Evolutionary conservation across 2,113 vertebrate genomes (phyloP).

Genomic region (Amblyopsis rosae): DNA sequence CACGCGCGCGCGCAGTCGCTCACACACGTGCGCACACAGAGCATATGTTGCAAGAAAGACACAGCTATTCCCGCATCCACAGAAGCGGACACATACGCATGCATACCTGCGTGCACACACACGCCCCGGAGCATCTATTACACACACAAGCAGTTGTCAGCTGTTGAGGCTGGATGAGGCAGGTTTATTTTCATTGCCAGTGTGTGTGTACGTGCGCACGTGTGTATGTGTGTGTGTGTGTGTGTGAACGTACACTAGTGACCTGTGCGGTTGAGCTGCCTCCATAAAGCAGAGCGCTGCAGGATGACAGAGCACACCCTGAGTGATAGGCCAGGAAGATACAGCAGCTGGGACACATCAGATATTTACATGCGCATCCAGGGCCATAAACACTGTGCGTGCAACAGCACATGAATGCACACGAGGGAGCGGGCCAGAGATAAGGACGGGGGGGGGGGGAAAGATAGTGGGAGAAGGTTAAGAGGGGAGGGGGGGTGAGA

Average conservation of each 20-base stretch:
- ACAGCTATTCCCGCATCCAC: neutral
- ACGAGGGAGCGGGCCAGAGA: neutral
- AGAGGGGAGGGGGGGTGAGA: slow-evolving; percentile 11
- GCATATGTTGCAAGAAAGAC: neutral
- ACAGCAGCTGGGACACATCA: slow-evolving; percentile 29
- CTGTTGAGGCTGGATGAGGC: slow-evolving; percentile 10
- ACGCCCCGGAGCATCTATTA: slow-evolving; percentile 47
- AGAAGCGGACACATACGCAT: neutral
- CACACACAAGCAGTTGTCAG: slow-evolving; percentile 35
- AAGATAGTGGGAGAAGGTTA: slow-evolving; percentile 1
- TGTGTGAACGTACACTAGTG: slow-evolving; percentile 24
- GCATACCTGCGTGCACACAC: neutral
- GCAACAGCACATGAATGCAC: slow-evolving; percentile 9
- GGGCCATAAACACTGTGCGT: slow-evolving; percentile 43
- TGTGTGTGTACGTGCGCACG: neutral
- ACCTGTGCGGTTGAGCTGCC: slow-evolving; percentile 47
- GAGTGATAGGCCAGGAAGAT: slow-evolving; percentile 27
- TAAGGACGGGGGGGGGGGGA: neutral
- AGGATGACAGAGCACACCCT: slow-evolving; percentile 51
- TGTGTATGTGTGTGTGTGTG: slow-evolving; percentile 13
- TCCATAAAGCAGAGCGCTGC: slow-evolving; percentile 47
- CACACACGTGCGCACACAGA: slow-evolving; percentile 8
- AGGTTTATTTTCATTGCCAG: neutral
- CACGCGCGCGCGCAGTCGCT: neutral
- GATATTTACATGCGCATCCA: slow-evolving; percentile 53